phyloP scores from a whole-genome alignment of 2,113 vertebrate genomes.

The Epinephelus moara region DNA sequence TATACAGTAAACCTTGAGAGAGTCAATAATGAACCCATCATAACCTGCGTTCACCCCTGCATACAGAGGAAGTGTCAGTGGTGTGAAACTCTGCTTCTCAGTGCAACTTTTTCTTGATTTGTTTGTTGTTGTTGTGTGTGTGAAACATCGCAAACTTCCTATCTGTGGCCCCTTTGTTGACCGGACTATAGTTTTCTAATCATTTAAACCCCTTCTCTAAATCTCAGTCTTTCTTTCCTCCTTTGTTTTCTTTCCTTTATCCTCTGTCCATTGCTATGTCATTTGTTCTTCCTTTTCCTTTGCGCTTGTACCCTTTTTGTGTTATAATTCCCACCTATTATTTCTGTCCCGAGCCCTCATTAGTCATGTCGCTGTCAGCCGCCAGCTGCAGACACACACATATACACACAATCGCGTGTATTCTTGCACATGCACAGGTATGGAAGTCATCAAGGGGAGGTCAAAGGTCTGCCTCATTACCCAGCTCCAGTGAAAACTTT shows the following conservation, averaged over 20 bases:
- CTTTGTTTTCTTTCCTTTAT: slow-evolving; percentile 45
- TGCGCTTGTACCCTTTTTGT: slow-evolving; percentile 72
- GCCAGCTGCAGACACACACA: slow-evolving; percentile 91
- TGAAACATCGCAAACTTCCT: slow-evolving; percentile 19
- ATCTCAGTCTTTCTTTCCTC: slow-evolving; percentile 35
- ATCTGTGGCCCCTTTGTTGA: neutral
- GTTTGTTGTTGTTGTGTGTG: neutral
- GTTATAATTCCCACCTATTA: slow-evolving; percentile 91
- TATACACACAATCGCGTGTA: slow-evolving; percentile 89
- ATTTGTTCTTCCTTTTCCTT: slow-evolving; percentile 75
- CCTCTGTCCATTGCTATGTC: slow-evolving; percentile 42
- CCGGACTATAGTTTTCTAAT: slow-evolving; percentile 22
- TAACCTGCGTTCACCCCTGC: neutral
- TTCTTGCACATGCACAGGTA: slow-evolving; percentile 94
- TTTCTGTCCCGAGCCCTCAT: slow-evolving; percentile 97
- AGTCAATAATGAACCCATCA: neutral
- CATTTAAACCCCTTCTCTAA: slow-evolving; percentile 33
- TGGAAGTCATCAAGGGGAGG: slow-evolving; percentile 97
- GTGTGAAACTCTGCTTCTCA: neutral
- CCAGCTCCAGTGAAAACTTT: slow-evolving; percentile 98
- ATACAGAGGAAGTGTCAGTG: neutral
- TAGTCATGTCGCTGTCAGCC: slow-evolving; percentile 97
- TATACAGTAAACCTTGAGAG: neutral
- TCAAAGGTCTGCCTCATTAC: slow-evolving; percentile 99
- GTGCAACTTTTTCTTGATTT: neutral